These are phyloP conservation scores for Timema podura DNA, from an alignment of 2,888 invertebrate genomes.

Conservation along the genomic window DNA sequence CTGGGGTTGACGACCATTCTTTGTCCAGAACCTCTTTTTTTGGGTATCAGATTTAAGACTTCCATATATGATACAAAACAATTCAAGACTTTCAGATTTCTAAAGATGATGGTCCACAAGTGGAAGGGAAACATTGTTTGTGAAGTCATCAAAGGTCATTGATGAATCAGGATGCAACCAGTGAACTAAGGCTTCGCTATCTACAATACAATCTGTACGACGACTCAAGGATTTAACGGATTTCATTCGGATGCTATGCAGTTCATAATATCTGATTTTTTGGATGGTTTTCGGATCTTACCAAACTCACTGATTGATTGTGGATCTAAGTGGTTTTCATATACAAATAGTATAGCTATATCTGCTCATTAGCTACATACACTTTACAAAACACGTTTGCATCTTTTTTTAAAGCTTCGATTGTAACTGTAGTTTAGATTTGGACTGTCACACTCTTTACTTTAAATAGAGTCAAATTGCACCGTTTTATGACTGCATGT, in stretches of 20 bases:
- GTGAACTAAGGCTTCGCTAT: not conserved
- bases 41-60: conserved; percentile 12
- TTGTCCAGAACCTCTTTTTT: conserved; percentile 2
- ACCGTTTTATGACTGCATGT: conserved; percentile 5
- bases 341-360: not conserved
- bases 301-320: conserved; percentile 12
- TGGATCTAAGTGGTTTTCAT: conserved; percentile 1
- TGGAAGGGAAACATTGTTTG: conserved; percentile 1
- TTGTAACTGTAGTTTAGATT: conserved; percentile 1
- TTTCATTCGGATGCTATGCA: conserved; percentile 4
- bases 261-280: conserved; percentile 9
- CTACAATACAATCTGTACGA: conserved; percentile 11
- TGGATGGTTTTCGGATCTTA: conserved; percentile 5
- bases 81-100: conserved; percentile 7
- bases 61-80: not conserved
- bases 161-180: conserved; percentile 1
- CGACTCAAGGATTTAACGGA: not conserved
- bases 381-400: not conserved
- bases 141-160: conserved; percentile 5
- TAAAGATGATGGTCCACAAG: conserved; percentile 2
- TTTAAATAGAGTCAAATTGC: not conserved
- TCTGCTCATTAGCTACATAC: not conserved
- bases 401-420: not conserved
- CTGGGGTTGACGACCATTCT: not conserved
- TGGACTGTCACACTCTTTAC: not conserved